phyloP scores from a whole-genome alignment of 2,888 invertebrate species.

The Vandiemenella viatica region DNA sequence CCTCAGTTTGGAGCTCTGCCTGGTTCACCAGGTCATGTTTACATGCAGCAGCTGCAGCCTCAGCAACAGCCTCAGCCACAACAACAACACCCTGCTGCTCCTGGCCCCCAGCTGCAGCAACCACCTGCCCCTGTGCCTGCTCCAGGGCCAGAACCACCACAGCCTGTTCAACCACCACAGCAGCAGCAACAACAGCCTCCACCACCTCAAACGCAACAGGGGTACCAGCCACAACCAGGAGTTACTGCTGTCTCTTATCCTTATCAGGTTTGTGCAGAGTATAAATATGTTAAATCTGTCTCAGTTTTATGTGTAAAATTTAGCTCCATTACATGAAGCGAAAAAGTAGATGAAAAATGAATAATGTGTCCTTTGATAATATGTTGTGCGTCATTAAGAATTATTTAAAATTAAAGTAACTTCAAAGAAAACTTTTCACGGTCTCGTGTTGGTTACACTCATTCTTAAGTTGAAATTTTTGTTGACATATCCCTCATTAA shows the following conservation, averaged over 20 bases:
- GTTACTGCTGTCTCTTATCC: slow-evolving; percentile 9
- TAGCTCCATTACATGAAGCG: too few species aligned
- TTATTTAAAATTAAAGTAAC: too few species aligned
- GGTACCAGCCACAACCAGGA: slow-evolving; percentile 8
- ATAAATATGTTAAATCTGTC: too few species aligned
- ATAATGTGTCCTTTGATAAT: too few species aligned
- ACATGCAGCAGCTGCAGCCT: slow-evolving; percentile 7
- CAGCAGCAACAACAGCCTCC: slow-evolving; percentile 3
- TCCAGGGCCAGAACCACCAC: slow-evolving; percentile 11
- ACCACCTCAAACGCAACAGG: slow-evolving; percentile 3
- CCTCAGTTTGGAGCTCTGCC: neutral
- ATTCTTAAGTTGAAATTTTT: too few species aligned
- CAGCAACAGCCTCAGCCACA: slow-evolving; percentile 7
- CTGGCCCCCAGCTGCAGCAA: slow-evolving; percentile 10
- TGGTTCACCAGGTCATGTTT: slow-evolving; percentile 5
- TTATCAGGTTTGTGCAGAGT: slow-evolving; percentile 11
- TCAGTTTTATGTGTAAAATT: too few species aligned
- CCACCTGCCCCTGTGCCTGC: slow-evolving; percentile 13
- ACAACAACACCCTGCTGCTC: slow-evolving; percentile 8
- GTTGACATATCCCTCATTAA: too few species aligned
- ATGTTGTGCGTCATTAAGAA: too few species aligned
- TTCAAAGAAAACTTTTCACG: too few species aligned
- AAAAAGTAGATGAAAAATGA: too few species aligned
- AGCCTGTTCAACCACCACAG: slow-evolving; percentile 5
- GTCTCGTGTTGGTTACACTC: too few species aligned